Conservation (phyloP, 1,140 invertebrate genomes). For the Leptoteleia sp. region DNA sequence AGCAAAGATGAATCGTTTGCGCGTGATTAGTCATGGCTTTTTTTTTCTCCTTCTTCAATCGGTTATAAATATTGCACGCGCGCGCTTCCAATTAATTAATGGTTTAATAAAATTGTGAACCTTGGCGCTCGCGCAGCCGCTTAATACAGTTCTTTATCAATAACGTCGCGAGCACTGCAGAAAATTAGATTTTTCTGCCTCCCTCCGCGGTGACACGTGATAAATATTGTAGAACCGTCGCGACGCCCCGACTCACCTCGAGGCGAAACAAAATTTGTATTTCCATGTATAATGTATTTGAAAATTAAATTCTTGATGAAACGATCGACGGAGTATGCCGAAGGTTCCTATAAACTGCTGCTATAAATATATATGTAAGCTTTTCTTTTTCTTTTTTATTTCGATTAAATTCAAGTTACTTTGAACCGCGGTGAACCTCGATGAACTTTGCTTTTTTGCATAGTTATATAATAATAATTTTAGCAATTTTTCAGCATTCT, state of each 20-base stretch:
- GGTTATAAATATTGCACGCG: constrained; percentile 13
- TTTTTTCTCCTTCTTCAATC: neutral
- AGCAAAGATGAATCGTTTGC: constrained; percentile 7
- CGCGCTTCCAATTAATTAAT: constrained; percentile 17
- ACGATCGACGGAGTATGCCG: neutral
- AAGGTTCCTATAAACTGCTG: neutral
- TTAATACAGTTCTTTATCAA: constrained; percentile 23
- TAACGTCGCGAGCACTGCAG: neutral
- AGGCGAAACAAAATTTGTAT: constrained; percentile 6
- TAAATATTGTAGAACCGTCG: constrained; percentile 12
- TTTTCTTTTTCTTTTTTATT: neutral
- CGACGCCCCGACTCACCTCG: constrained; percentile 5
- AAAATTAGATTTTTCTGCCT: constrained; percentile 22
- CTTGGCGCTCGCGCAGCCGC: neutral
- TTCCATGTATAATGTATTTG: neutral
- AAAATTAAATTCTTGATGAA: constrained; percentile 8
- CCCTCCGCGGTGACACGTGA: constrained; percentile 10
- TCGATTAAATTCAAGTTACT: no score
- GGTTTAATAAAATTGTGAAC: constrained; percentile 6
- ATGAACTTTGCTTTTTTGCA: no score
- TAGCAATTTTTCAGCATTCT: no score
- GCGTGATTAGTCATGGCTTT: constrained; percentile 16
- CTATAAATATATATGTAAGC: neutral
- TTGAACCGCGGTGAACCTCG: no score
- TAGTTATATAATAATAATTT: no score